Evolutionary conservation across 2,888 invertebrate species (phyloP), one percentile per base, ranked within the genome.

Genomic region (Pammene fasciana): DNA sequence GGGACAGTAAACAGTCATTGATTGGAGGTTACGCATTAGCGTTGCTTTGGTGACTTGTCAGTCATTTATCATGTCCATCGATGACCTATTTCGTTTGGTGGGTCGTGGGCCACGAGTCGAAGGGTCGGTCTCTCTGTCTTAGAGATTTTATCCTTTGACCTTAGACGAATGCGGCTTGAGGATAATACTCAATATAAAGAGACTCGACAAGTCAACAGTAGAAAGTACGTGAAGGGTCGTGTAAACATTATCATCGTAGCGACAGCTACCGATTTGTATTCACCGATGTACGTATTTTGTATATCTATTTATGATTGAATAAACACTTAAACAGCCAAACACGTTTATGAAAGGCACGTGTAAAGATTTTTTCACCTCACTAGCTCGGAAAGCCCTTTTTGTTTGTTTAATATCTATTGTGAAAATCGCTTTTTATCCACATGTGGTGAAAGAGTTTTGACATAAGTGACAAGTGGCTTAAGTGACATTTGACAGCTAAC

Each of bases 71-170:
- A 41, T 45, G 50, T 62, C 55, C 62, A 56, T 68, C 64, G 68
- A 68, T 46, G 65, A 59, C 45, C 68, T 68, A 65, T 68, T 68
- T 54, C 56, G 41, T 18, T 68, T 54, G 62, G 41, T 18, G 46
- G 60, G 18, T n/a, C 34, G 55, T 9, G 65, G 38, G 36, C 61
- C 36, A 59, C 46, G 34, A 14, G 14, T 45, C 57, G 52, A 52
- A 59, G 18, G 56, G 64, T 46, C 45, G 36, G 36, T 64, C 57
- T 57, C 57, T 57, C 64, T 68, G 57, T 65, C 52, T 68, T 26
- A 43, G 36, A 55, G 57, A 59, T 59, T 52, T 59, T 45, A 59
- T 52, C 65, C 56, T 13, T 64, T 59, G 52, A 65, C 64, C 59
- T 59, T 65, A 59, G 14, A 56, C 43, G 50, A 46, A 50, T 50